Base-by-base conservation (phyloP, 1,140 invertebrate species). In the Dufourea novaeangliae region DNA sequence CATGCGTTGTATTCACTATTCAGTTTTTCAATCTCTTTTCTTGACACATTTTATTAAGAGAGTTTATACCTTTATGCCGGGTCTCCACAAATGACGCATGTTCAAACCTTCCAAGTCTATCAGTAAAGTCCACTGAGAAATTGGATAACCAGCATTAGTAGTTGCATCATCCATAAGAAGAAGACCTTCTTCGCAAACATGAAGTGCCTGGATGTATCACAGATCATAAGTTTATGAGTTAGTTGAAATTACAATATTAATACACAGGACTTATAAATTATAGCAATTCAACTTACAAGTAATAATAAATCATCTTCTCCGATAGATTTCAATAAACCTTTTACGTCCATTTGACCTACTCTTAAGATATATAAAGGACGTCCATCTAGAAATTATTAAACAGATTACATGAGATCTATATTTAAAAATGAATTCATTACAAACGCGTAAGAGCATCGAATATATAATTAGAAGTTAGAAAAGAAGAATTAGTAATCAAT, bases 61-160 rank as follows among this genome's bases (percentile, higher is more conserved):
- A 12, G 12, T 29, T 37, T 44, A 17, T 89, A 94, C 93, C 88
- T 97, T 96, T 74, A 99, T 96, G 29, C 97, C 98, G 10, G 98
- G 98, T 84, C 98, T 93, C 98, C 98, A 99, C 56, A 99, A 93
- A 93, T 99, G 98, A 29, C 98, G 94, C 97, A 99, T 98, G 90
- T 98, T 98, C 54, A 99, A 93, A 1, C 98, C 98, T 92, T 99
- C 98, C 76, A 99, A 93, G 93, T 99, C 98, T 46, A 99, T 96
- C 64, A 99, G 94, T 64, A 98, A 93, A 67, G 97, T 96, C 97
- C 98, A 99, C 44, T 97, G 96, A 44, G 96, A 96, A 29, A 98
- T 94, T 22, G 97, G 97, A 90, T 95, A 95, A 32, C 96, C 96
- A 41, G 94, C 92, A 32, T 92, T 92, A 68, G 94, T 92, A 2